Evolutionary conservation across 1,140 invertebrate genomes (phyloP), one percentile per base, ranked within the genome.

Genomic region (Cydia pomonella): DNA sequence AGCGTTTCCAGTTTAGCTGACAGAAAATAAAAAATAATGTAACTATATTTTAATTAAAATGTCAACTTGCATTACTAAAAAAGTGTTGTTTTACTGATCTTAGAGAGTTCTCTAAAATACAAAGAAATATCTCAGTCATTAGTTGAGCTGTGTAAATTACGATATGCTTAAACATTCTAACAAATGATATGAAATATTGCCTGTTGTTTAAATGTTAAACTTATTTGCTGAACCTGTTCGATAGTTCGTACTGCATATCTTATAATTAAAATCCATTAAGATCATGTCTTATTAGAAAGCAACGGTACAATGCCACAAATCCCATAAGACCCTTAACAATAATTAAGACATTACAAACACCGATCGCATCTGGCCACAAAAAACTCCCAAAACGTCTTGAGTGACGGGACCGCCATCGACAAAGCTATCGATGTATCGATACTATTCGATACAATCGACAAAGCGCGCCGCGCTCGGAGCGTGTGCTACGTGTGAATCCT

Each of bases 401-500:
- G 88, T 91, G 91, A 91, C 91, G 87, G 87, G 91, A 90, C 91
- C 91, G 91, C 91, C 91, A 81, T 87, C 84, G 83, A 86, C 88
- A 89, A 87, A 84, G 64, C 64, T 69, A 69, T 83, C 85, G 87
- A 88, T 88, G 86, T 88, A 69, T 69, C 64, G 64, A 69, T 69
- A 69, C 29, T 69, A 69, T 69, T 59, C 87, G 86, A 90, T 89
- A 63, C 29, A 75, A 77, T 76, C 85, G 85, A 91, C 88, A 92
- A 91, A 89, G 90, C 88, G 84, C 82, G 86, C 87, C 87, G 90
- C 87, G 88, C 76, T 84, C 82, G 83, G 87, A 88, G 89, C 90
- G 90, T 92, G 90, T 92, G 90, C 89, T 88, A 90, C 84, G 90
- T 91, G 90, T 91, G 90, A 92, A 92, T 91, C 87, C 85, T 91